Conservation (phyloP, 2,113 vertebrate species). For the Hypomesus transpacificus region DNA sequence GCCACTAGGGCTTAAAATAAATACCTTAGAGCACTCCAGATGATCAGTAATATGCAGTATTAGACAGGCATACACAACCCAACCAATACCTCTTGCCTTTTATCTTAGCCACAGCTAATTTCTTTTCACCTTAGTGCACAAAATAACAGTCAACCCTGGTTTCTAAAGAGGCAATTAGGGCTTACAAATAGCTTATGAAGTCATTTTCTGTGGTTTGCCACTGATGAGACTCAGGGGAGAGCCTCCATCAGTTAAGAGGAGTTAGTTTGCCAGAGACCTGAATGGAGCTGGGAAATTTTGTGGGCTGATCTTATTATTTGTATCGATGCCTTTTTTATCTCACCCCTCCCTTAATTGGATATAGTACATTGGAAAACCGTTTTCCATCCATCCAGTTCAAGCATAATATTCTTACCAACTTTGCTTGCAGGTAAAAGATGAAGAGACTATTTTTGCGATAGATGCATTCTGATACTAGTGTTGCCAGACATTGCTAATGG, state of each 20-base stretch:
- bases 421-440: neutral
- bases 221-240: conserved; percentile 32
- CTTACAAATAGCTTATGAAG: conserved; percentile 26
- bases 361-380: conserved; percentile 30
- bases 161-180: conserved; percentile 35
- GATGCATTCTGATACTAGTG: too few relatives aligned
- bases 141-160: conserved; percentile 17
- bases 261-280: conserved; percentile 40
- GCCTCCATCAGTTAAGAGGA: conserved; percentile 30
- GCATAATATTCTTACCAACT: neutral
- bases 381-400: conserved; percentile 1
- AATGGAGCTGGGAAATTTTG: conserved; percentile 26
- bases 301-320: conserved; percentile 24
- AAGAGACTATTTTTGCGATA: neutral
- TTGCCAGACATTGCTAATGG: too few relatives aligned
- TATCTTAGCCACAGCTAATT: conserved; percentile 22
- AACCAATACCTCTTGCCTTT: conserved; percentile 12
- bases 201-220: conserved; percentile 37
- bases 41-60: neutral
- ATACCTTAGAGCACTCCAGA: neutral
- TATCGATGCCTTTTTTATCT: conserved; percentile 16
- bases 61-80: conserved; percentile 11
- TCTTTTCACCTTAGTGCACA: conserved; percentile 24
- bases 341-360: conserved; percentile 42
- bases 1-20: neutral